Evolutionary conservation across 2,797 vertebrate species (phyloP).

Genomic region (Notoglanidium macrostoma): DNA sequence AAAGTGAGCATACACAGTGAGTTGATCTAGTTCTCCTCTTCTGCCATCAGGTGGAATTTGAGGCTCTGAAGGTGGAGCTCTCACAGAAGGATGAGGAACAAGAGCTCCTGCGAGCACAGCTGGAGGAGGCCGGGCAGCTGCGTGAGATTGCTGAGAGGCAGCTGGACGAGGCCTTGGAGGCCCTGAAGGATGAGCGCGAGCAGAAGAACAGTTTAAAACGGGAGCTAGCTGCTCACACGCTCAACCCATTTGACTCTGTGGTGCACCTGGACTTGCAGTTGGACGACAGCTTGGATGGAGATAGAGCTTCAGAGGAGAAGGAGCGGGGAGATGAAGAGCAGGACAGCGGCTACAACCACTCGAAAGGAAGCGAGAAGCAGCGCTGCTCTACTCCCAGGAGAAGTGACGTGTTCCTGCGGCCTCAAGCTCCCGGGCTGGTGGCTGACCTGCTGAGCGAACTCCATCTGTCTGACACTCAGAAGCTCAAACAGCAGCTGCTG

Average conservation of each 20-base stretch:
- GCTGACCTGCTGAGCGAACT: constrained; percentile 84
- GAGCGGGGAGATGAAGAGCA: constrained; percentile 70
- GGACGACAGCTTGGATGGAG: constrained; percentile 73
- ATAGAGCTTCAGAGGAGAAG: constrained; percentile 65
- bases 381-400: constrained; percentile 75
- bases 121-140: constrained; percentile 78
- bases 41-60: constrained; percentile 81
- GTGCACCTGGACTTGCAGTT: constrained; percentile 78
- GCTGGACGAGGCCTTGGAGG: constrained; percentile 84
- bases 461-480: constrained; percentile 83
- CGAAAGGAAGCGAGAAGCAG: constrained; percentile 72
- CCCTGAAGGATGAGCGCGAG: constrained; percentile 84
- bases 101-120: constrained; percentile 74
- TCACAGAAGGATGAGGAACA: constrained; percentile 82
- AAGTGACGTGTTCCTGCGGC: constrained; percentile 73
- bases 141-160: constrained; percentile 80
- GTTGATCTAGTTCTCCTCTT: background rate
- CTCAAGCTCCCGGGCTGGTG: constrained; percentile 74
- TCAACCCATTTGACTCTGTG: constrained; percentile 76
- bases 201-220: constrained; percentile 82
- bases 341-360: constrained; percentile 68
- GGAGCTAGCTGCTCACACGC: constrained; percentile 76
- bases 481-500: constrained; percentile 82
- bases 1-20: background rate
- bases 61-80: constrained; percentile 82